These are phyloP conservation scores for Panurus biarmicus DNA, from an alignment of 2,113 vertebrate genomes.

Conservation along the genomic window DNA sequence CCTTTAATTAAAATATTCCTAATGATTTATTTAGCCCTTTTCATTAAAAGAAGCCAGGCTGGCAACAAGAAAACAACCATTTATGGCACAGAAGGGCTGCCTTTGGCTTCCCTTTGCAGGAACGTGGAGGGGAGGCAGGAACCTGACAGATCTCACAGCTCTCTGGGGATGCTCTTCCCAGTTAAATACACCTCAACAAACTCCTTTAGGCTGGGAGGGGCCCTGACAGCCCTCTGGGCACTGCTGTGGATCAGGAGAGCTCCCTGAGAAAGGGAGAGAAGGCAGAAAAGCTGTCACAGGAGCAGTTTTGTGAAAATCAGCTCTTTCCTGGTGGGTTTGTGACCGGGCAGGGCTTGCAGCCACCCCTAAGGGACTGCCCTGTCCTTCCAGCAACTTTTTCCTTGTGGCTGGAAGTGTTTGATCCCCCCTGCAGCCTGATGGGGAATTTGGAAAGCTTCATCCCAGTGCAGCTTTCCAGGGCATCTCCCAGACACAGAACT, in stretches of 20 bases:
- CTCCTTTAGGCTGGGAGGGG: neutral
- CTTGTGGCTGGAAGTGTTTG: neutral
- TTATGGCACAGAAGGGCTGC: neutral
- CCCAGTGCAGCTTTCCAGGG: neutral
- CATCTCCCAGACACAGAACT: neutral
- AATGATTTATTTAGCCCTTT: conserved; percentile 12
- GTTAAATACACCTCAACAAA: no score
- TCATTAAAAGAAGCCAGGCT: neutral
- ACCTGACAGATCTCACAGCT: neutral
- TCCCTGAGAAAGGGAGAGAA: neutral
- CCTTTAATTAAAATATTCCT: conserved; percentile 5
- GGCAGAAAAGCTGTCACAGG: neutral
- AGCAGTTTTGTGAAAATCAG: neutral
- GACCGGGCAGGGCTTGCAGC: neutral
- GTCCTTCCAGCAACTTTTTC: neutral
- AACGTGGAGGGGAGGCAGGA: neutral
- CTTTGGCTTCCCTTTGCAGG: neutral
- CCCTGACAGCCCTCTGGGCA: neutral
- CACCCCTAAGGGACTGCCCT: neutral
- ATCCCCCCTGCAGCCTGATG: neutral
- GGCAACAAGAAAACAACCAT: neutral
- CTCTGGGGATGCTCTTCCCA: neutral
- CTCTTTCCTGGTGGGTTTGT: neutral
- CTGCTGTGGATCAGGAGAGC: neutral
- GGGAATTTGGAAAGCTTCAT: neutral